Evolutionary conservation across 1,140 invertebrate genomes (phyloP).

Genomic region (Philopotamus ludificatus): DNA sequence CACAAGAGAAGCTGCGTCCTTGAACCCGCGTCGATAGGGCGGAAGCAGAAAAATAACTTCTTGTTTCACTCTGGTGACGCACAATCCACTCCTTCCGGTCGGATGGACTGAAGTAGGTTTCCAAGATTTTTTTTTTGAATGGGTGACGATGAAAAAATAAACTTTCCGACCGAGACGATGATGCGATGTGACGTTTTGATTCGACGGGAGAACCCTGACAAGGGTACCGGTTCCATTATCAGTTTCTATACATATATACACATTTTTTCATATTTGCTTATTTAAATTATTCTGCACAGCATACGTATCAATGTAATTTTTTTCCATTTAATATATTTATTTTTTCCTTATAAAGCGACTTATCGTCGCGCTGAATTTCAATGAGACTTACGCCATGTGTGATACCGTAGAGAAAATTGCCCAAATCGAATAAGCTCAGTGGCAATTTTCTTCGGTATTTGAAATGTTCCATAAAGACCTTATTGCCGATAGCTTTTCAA

Average conservation of each 20-base stretch:
- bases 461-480: slow-evolving; percentile 9
- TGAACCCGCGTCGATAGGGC: slow-evolving; percentile 8
- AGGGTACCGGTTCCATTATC: background rate
- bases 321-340: too few relatives aligned
- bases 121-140: background rate
- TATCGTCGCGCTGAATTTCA: too few relatives aligned
- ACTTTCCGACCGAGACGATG: background rate
- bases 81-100: slow-evolving; percentile 9
- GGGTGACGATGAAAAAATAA: background rate
- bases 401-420: slow-evolving; percentile 14
- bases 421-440: slow-evolving; percentile 15
- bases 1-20: background rate
- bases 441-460: slow-evolving; percentile 21
- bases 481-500: slow-evolving; percentile 4
- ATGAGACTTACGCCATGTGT: background rate
- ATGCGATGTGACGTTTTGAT: slow-evolving; percentile 12
- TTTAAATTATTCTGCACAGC: too few relatives aligned
- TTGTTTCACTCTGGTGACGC: slow-evolving; percentile 3
- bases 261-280: too few relatives aligned
- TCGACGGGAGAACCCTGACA: background rate
- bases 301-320: too few relatives aligned
- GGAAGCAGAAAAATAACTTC: slow-evolving; percentile 10
- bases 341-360: too few relatives aligned
- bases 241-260: background rate
- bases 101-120: background rate